phyloP scores from a whole-genome alignment of 2,797 vertebrate genomes.

The Urosaurus nigricauda region DNA sequence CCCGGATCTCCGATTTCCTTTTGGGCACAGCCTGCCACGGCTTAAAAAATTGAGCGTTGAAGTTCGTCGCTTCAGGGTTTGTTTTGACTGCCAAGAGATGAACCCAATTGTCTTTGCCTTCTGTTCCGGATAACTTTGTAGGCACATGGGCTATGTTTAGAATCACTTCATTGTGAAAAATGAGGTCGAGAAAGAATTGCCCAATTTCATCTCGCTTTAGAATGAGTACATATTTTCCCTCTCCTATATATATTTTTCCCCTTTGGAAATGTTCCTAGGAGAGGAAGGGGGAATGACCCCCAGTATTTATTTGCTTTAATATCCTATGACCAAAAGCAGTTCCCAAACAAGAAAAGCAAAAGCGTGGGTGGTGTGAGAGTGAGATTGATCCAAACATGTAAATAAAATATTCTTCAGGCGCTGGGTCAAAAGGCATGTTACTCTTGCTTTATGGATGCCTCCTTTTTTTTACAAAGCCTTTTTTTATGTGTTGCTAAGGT shows the following conservation, averaged over 20 bases:
- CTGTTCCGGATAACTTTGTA: constrained; percentile 50
- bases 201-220: constrained; percentile 26
- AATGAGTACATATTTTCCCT: not conserved
- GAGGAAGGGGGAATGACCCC: not conserved
- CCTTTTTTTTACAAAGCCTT: constrained; percentile 58
- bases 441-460: constrained; percentile 65
- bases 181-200: constrained; percentile 40
- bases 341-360: constrained; percentile 2
- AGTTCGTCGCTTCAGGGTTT: constrained; percentile 30
- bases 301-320: constrained; percentile 25
- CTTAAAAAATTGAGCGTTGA: constrained; percentile 38
- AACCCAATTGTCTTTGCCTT: constrained; percentile 27
- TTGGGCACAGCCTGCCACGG: not conserved
- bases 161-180: constrained; percentile 48
- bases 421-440: constrained; percentile 59
- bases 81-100: constrained; percentile 41
- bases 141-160: constrained; percentile 19
- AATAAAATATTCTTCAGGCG: constrained; percentile 58
- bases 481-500: constrained; percentile 67
- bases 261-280: constrained; percentile 27
- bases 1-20: not conserved
- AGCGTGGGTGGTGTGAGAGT: not conserved
- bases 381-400: constrained; percentile 55
- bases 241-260: not conserved
- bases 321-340: constrained; percentile 51